Conservation (phyloP, 2,888 invertebrate species). For the Scrobipalpa atriplicella region DNA sequence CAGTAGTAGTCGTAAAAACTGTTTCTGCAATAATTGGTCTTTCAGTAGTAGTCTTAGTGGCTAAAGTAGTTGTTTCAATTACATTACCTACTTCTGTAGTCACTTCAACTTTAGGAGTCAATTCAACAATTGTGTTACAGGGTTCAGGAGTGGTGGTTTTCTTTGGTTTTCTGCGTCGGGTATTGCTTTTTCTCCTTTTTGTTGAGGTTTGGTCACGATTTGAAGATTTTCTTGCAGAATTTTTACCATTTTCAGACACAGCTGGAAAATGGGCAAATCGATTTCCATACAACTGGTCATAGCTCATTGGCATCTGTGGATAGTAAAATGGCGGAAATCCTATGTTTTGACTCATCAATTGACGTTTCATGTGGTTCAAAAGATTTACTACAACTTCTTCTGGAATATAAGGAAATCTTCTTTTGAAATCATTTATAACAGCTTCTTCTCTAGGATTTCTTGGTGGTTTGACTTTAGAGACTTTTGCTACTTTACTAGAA, state of each 20-base stretch:
- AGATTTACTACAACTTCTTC: conserved; percentile 39
- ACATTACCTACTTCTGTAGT: neutral
- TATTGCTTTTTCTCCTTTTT: conserved; percentile 29
- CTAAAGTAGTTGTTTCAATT: neutral
- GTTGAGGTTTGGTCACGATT: neutral
- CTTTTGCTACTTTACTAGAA: neutral
- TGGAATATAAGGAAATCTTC: conserved; percentile 43
- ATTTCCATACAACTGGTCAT: conserved; percentile 41
- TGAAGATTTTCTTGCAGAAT: neutral
- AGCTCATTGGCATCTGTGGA: conserved; percentile 38
- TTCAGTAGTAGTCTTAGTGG: conserved; percentile 1
- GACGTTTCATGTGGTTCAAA: conserved; percentile 39
- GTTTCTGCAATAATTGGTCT: neutral
- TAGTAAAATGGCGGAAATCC: conserved; percentile 31
- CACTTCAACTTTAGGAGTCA: neutral
- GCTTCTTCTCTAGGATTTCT: conserved; percentile 36
- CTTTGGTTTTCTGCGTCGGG: conserved; percentile 1
- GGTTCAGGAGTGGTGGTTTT: conserved; percentile 1
- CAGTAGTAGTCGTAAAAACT: neutral
- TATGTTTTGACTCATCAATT: conserved; percentile 33
- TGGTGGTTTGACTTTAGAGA: conserved; percentile 2
- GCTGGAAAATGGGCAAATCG: conserved; percentile 25
- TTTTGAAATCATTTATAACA: conserved; percentile 37
- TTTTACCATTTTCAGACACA: neutral
- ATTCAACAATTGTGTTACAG: neutral